A percentile compares a stretch with the other conserved stretches of the same genome.
Conservation (phyloP, 2,888 invertebrate species). For the Desoria tigrina region DNA sequence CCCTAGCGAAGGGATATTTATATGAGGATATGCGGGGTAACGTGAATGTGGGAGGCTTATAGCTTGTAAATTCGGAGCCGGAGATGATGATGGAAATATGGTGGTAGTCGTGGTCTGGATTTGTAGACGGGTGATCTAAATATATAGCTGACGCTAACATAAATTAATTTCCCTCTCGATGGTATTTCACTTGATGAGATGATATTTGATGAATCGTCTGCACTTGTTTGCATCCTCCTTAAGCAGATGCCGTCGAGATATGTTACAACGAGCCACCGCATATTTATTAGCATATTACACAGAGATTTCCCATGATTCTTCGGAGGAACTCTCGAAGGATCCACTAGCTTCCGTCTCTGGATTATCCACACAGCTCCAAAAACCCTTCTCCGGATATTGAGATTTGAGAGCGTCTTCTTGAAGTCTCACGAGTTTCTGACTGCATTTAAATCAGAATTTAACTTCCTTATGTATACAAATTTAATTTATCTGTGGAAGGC, state of each 20-base stretch:
- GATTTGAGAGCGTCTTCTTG: background rate
- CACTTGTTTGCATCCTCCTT: background rate
- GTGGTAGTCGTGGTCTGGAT: no score
- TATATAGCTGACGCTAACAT: background rate
- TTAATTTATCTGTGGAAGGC: constrained; percentile 21
- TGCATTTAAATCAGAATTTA: constrained; percentile 23
- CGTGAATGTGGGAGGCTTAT: no score
- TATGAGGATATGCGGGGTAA: no score
- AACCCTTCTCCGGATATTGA: background rate
- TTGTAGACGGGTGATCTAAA: no score
- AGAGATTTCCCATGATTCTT: background rate
- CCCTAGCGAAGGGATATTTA: no score
- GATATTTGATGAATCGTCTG: constrained; percentile 15
- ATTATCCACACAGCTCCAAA: no score
- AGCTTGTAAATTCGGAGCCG: no score
- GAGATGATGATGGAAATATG: no score
- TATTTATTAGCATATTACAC: constrained; percentile 14
- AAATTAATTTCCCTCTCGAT: background rate
- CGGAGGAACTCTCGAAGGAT: constrained; percentile 1
- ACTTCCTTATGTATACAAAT: constrained; percentile 12
- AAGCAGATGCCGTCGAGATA: constrained; percentile 9
- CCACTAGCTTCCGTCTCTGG: no score
- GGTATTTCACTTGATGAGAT: background rate
- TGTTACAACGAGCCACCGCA: background rate
- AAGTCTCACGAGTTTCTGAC: constrained; percentile 4